Conservation (phyloP, 2,888 invertebrate genomes). For the Sinelater perroti region DNA sequence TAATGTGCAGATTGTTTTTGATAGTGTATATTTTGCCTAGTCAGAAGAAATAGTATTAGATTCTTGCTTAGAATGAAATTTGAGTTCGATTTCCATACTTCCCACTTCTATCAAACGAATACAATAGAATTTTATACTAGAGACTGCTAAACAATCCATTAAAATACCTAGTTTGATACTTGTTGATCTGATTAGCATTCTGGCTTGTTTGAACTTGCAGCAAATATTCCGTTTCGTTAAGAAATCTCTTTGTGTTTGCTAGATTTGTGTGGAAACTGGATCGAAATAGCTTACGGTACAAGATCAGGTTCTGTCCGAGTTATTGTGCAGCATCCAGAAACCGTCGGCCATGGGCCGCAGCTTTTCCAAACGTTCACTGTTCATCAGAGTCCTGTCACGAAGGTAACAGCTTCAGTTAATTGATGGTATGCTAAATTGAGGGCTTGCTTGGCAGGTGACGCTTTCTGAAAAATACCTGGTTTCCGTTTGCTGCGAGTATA, state of each 20-base stretch:
- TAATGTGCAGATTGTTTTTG: no score
- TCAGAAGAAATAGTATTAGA: no score
- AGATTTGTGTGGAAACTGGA: conserved; percentile 99
- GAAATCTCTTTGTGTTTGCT: conserved; percentile 41
- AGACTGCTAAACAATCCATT: conserved; percentile 1
- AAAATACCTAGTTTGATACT: conserved; percentile 13
- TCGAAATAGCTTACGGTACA: conserved; percentile 99
- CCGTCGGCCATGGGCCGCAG: conserved; percentile 97
- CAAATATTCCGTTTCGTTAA: conserved; percentile 17
- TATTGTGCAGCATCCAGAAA: conserved; percentile 98
- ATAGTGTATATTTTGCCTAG: no score
- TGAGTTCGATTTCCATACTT: no score
- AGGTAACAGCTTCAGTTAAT: no score
- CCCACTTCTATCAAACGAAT: no score
- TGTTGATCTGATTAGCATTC: conserved; percentile 2
- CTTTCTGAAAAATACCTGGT: conserved; percentile 95
- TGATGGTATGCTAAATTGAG: conserved; percentile 6
- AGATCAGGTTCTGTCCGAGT: conserved; percentile 94
- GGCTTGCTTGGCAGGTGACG: conserved; percentile 71
- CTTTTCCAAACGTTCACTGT: conserved; percentile 98
- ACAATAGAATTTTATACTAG: neutral
- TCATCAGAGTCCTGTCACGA: conserved; percentile 94
- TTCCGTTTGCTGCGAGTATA: conserved; percentile 96
- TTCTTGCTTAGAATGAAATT: no score
- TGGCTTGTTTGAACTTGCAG: conserved; percentile 20